Conservation (phyloP, 1,140 invertebrate species). For the Pomacea maculata region DNA sequence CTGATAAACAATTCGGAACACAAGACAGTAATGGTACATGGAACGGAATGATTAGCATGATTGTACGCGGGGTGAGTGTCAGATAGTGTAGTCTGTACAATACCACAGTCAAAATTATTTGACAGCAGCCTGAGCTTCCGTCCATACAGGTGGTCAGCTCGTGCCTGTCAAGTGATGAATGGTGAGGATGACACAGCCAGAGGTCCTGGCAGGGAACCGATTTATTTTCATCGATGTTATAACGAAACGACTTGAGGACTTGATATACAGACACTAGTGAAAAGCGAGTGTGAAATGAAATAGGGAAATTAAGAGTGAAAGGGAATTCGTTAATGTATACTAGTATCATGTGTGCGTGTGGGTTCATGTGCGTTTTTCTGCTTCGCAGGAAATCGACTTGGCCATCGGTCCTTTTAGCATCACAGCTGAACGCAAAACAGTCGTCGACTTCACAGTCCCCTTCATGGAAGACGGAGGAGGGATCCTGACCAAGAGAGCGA, state of each 20-base stretch:
- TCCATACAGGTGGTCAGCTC: too few relatives aligned
- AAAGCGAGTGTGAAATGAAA: too few relatives aligned
- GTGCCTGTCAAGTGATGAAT: too few relatives aligned
- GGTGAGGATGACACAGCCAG: too few relatives aligned
- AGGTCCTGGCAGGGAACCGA: too few relatives aligned
- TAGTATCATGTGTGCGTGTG: background rate
- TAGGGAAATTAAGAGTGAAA: too few relatives aligned
- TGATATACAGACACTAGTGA: too few relatives aligned
- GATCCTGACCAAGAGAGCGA: conserved; percentile 37
- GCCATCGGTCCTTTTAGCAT: conserved; percentile 49
- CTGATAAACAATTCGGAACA: conserved; percentile 60
- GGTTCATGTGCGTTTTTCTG: background rate
- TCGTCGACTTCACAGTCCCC: conserved; percentile 50
- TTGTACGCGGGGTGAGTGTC: conserved; percentile 53
- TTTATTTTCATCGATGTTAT: too few relatives aligned
- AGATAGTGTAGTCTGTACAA: too few relatives aligned
- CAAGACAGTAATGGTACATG: conserved; percentile 56
- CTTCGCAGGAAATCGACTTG: conserved; percentile 45
- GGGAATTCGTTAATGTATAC: background rate
- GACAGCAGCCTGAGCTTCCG: too few relatives aligned
- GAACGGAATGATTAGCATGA: conserved; percentile 65
- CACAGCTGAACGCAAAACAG: conserved; percentile 37
- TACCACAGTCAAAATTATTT: too few relatives aligned
- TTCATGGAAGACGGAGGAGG: conserved; percentile 45
- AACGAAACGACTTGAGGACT: too few relatives aligned